Evolutionary conservation across 2,113 vertebrate genomes (phyloP).

Genomic region (Tragelaphus scriptus): DNA sequence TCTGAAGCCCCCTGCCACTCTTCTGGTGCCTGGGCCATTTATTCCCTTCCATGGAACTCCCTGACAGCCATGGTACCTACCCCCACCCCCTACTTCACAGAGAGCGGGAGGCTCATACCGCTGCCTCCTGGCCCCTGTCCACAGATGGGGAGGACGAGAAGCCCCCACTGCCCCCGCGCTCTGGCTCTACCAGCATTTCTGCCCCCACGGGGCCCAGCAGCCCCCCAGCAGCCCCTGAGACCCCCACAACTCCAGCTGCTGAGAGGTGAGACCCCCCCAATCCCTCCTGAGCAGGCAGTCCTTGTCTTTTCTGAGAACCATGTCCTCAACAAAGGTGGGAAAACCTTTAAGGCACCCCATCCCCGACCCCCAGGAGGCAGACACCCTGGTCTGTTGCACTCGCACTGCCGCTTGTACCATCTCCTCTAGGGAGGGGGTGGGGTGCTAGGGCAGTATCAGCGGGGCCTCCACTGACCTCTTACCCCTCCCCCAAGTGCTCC

Average conservation of each 20-base stretch:
- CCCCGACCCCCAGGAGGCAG: background rate
- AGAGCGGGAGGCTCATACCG: background rate
- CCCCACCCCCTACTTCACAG: background rate
- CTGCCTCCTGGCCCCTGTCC: background rate
- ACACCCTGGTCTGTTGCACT: background rate
- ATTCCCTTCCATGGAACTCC: background rate
- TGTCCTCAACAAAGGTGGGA: background rate
- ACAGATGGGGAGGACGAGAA: constrained; percentile 97
- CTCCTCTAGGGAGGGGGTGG: background rate
- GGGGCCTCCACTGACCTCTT: background rate
- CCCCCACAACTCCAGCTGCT: constrained; percentile 78
- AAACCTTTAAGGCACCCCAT: background rate
- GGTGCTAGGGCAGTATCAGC: background rate
- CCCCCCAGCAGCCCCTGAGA: constrained; percentile 58
- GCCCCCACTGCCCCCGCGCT: constrained; percentile 91
- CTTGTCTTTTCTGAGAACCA: constrained; percentile 51
- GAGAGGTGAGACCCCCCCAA: constrained; percentile 83
- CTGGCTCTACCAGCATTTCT: constrained; percentile 87
- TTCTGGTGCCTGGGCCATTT: background rate
- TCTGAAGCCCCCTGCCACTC: background rate
- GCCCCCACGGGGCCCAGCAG: constrained; percentile 57
- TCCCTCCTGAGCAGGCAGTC: background rate
- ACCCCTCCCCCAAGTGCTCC: constrained; percentile 74
- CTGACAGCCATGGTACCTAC: background rate
- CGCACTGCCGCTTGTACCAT: background rate